These are phyloP conservation scores for Onychomys leucogaster DNA, from an alignment of 2,797 vertebrate species.

Conservation along the genomic window DNA sequence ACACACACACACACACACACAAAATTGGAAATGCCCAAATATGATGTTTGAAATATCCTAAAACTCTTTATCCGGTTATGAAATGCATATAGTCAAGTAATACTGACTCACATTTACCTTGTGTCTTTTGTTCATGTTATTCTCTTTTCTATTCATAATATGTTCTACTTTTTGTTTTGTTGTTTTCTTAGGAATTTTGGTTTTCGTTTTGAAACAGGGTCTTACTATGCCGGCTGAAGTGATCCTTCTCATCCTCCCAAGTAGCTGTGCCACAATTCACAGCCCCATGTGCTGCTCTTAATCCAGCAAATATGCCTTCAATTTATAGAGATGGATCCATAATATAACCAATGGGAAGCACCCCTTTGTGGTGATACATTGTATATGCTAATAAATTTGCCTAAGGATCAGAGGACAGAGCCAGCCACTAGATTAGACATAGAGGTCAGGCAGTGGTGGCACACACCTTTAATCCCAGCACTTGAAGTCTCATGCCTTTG, in stretches of 20 bases:
- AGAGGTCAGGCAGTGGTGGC: too few relatives aligned
- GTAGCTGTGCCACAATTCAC: neutral
- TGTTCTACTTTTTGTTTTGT: neutral
- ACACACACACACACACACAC: too few relatives aligned
- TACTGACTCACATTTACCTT: constrained; percentile 28
- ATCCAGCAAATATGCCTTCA: constrained; percentile 34
- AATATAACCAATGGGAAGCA: neutral
- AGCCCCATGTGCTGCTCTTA: neutral
- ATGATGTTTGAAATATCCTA: constrained; percentile 46
- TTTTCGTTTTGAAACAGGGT: neutral
- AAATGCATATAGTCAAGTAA: constrained; percentile 16
- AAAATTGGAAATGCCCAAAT: neutral
- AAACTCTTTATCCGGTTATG: constrained; percentile 26
- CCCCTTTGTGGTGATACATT: neutral
- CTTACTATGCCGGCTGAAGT: neutral
- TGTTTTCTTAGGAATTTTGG: neutral
- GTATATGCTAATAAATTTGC: too few relatives aligned
- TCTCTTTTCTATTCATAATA: neutral
- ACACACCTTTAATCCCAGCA: too few relatives aligned
- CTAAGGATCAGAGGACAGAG: too few relatives aligned
- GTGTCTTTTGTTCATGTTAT: neutral
- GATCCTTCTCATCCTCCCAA: neutral
- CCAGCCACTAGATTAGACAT: too few relatives aligned
- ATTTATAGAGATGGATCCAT: constrained; percentile 1
- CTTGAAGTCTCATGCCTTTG: too few relatives aligned